Evolutionary conservation across 1,140 invertebrate genomes (phyloP).

Genomic region (Drosophila repletoides): DNA sequence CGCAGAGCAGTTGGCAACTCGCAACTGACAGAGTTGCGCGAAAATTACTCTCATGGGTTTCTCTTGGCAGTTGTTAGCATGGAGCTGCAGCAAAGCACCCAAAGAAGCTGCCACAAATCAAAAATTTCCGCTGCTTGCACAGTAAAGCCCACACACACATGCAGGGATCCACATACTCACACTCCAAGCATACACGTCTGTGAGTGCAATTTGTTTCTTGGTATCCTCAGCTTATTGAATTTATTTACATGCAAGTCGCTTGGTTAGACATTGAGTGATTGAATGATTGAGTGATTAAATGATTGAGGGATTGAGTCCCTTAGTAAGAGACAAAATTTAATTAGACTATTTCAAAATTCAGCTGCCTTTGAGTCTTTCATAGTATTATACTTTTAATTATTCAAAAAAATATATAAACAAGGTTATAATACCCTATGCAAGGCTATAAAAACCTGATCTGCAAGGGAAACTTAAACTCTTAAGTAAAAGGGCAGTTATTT

Average conservation of each 20-base stretch:
- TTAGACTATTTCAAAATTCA: not conserved
- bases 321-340: slow-evolving; percentile 4
- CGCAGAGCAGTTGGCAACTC: not conserved
- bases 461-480: too few relatives aligned
- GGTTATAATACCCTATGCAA: too few relatives aligned
- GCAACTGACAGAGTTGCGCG: not conserved
- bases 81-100: not conserved
- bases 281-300: slow-evolving; percentile 56
- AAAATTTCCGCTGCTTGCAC: slow-evolving; percentile 54
- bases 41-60: not conserved
- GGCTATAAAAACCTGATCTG: too few relatives aligned
- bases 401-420: too few relatives aligned
- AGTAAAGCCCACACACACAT: not conserved
- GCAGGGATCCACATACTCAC: slow-evolving; percentile 1
- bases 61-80: not conserved
- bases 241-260: slow-evolving; percentile 62
- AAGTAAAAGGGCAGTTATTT: too few relatives aligned
- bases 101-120: slow-evolving; percentile 54
- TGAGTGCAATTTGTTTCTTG: slow-evolving; percentile 68
- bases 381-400: too few relatives aligned
- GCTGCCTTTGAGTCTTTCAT: too few relatives aligned
- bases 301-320: slow-evolving; percentile 42
- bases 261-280: slow-evolving; percentile 62
- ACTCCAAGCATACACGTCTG: not conserved
- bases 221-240: slow-evolving; percentile 70